Conservation (phyloP, 64 coral and sea anemone species). For the Pachyseris speciosa region DNA sequence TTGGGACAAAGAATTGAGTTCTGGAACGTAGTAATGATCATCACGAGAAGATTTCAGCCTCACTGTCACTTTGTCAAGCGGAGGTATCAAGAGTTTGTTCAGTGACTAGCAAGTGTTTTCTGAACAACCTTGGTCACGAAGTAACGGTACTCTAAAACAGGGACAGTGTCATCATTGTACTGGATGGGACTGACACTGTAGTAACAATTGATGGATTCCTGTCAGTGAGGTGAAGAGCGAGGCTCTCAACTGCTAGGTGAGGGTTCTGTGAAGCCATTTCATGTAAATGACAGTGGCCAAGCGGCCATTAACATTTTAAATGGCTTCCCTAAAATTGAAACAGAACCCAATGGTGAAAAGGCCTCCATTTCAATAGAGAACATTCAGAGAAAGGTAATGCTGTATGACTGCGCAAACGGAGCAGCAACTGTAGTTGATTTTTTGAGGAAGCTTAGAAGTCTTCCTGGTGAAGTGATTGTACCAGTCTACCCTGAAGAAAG, state of each 20-base stretch:
- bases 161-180: constrained; percentile 29
- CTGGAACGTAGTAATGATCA: constrained; percentile 6
- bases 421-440: constrained; percentile 45
- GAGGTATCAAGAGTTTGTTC: constrained; percentile 42
- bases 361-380: constrained; percentile 35
- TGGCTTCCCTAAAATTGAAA: constrained; percentile 36
- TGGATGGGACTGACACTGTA: constrained; percentile 28
- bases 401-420: constrained; percentile 17
- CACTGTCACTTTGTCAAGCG: constrained; percentile 34
- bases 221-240: constrained; percentile 28
- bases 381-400: constrained; percentile 42
- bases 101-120: constrained; percentile 42
- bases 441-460: constrained; percentile 1
- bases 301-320: constrained; percentile 24
- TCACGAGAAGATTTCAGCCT: constrained; percentile 49
- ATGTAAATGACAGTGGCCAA: constrained; percentile 33
- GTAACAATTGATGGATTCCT: constrained; percentile 22
- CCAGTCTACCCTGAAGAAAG: constrained; percentile 48
- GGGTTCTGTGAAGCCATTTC: constrained; percentile 6
- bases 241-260: background rate
- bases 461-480: constrained; percentile 34
- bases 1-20: constrained; percentile 54
- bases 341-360: constrained; percentile 3
- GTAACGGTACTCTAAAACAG: constrained; percentile 10
- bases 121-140: constrained; percentile 49